phyloP scores from a whole-genome alignment of 1,140 invertebrate genomes.

The Trichogramma pretiosum region DNA sequence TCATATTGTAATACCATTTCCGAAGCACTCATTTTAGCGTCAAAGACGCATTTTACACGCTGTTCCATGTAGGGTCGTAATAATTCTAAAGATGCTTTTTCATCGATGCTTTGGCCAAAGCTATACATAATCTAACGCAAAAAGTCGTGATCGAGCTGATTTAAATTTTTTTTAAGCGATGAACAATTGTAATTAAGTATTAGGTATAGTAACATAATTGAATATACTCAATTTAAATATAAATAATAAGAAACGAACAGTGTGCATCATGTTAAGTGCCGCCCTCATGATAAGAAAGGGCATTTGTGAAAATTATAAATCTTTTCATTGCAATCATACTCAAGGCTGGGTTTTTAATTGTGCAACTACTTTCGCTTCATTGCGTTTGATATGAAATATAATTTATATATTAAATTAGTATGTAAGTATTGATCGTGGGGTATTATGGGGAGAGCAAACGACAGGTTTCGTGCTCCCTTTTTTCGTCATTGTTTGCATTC shows the following conservation, averaged over 20 bases:
- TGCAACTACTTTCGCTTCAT: constrained; percentile 10
- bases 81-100: constrained; percentile 3
- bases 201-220: too few relatives aligned
- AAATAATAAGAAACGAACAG: background rate
- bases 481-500: constrained; percentile 2
- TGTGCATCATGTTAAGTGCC: constrained; percentile 16
- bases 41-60: constrained; percentile 9
- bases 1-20: too few relatives aligned
- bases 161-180: too few relatives aligned
- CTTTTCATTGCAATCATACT: too few relatives aligned
- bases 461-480: constrained; percentile 11
- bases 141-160: too few relatives aligned
- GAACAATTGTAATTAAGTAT: too few relatives aligned
- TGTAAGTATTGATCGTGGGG: constrained; percentile 4
- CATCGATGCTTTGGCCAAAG: background rate
- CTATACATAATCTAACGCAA: too few relatives aligned
- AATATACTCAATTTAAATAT: too few relatives aligned
- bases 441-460: background rate
- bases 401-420: too few relatives aligned
- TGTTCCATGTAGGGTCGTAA: too few relatives aligned
- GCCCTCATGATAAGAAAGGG: background rate
- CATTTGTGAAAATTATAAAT: constrained; percentile 4
- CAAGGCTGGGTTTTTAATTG: constrained; percentile 2
- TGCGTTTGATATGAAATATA: too few relatives aligned
- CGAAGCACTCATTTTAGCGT: constrained; percentile 16